These are phyloP conservation scores for Microtus richardsoni DNA, from an alignment of 2,113 vertebrate genomes.

Conservation along the genomic window DNA sequence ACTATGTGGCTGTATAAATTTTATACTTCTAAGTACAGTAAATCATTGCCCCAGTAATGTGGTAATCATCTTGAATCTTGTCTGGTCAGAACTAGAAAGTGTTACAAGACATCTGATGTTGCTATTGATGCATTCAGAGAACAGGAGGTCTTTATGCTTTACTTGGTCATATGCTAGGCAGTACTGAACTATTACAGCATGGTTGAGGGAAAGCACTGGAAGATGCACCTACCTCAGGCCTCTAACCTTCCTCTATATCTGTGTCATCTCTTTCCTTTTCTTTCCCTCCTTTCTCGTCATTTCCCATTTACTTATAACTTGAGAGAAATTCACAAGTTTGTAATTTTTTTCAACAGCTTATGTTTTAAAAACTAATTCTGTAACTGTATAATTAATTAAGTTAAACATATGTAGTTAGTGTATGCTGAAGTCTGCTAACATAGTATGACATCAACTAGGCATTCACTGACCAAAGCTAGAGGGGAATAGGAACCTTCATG, in stretches of 20 bases:
- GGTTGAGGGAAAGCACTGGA: background rate
- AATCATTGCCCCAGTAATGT: background rate
- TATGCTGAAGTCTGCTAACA: background rate
- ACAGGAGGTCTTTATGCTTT: background rate
- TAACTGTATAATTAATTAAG: background rate
- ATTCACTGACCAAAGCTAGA: background rate
- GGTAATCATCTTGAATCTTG: background rate
- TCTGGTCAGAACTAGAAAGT: background rate
- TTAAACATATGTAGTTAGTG: background rate
- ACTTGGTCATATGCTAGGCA: background rate
- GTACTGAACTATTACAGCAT: background rate
- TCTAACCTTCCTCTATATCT: background rate
- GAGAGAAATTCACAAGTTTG: background rate
- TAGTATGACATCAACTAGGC: background rate
- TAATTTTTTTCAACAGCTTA: background rate
- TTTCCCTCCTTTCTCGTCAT: background rate
- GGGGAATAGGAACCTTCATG: background rate
- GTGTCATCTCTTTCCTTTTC: background rate
- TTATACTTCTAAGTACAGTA: constrained; percentile 21
- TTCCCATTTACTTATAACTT: background rate
- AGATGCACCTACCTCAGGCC: background rate
- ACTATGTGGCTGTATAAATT: background rate
- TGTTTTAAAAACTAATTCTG: background rate
- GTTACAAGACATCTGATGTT: background rate
- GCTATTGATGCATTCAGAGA: background rate